Conservation (phyloP, 2,888 invertebrate species). For the Ganaspis brasiliensis region DNA sequence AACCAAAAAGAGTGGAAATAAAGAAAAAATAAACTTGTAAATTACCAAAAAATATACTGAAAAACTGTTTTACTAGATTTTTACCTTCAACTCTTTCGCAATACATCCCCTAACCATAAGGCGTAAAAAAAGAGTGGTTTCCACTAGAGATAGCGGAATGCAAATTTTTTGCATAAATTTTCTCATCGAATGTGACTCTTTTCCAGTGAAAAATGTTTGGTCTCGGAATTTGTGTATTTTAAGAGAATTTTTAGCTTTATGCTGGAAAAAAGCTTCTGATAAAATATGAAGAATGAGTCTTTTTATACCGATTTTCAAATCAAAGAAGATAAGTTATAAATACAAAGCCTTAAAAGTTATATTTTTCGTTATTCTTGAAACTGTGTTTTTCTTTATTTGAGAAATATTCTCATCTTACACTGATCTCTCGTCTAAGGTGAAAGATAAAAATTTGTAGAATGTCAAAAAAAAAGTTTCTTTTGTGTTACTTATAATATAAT, state of each 20-base stretch:
- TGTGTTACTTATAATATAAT: too few species aligned
- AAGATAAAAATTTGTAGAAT: too few species aligned
- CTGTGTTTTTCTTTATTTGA: neutral
- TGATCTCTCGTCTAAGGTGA: too few species aligned
- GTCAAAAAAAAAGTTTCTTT: too few species aligned
- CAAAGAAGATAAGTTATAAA: slow-evolving; percentile 3
- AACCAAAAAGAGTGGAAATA: too few species aligned
- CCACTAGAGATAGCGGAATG: slow-evolving; percentile 15
- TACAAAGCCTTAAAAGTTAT: neutral
- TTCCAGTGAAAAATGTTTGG: slow-evolving; percentile 15
- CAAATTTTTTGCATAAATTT: slow-evolving; percentile 20
- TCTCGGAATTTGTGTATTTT: slow-evolving; percentile 18
- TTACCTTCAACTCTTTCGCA: neutral
- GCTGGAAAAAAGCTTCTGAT: slow-evolving; percentile 2
- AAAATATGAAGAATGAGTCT: neutral
- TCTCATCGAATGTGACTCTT: slow-evolving; percentile 12
- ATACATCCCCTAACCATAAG: slow-evolving; percentile 8
- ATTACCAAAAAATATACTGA: neutral
- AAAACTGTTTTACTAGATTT: neutral
- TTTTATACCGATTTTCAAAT: neutral
- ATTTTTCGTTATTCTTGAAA: neutral
- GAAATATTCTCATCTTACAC: too few species aligned
- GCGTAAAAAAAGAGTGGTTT: slow-evolving; percentile 15
- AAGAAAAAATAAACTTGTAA: too few species aligned
- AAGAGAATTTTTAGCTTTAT: neutral